Conservation (phyloP, 2,113 vertebrate species). For the Myrmecobius fasciatus region DNA sequence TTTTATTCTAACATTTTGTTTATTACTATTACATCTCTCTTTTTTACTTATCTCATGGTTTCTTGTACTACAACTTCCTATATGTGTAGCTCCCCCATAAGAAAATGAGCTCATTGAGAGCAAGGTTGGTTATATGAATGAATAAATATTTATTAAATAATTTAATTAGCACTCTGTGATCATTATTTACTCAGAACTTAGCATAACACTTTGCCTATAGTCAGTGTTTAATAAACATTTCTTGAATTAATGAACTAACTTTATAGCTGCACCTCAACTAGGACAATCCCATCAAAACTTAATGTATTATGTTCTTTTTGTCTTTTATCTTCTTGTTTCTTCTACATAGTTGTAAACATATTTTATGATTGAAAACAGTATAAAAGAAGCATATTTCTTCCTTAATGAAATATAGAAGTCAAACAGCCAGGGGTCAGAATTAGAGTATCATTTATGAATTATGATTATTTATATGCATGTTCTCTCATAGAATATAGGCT, state of each 20-base stretch:
- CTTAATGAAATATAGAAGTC: neutral
- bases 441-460: neutral
- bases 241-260: neutral
- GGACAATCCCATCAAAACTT: neutral
- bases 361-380: neutral
- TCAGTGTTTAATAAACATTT: neutral
- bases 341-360: neutral
- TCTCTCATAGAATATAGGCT: neutral
- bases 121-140: neutral
- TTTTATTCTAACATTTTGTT: no score
- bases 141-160: neutral
- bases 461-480: neutral
- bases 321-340: neutral
- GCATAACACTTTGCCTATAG: neutral
- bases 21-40: neutral
- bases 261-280: no score
- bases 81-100: neutral
- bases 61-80: neutral
- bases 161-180: neutral
- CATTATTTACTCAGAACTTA: neutral
- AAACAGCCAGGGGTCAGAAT: neutral
- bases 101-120: neutral
- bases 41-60: neutral
- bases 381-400: neutral
- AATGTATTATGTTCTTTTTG: neutral